Evolutionary conservation across 2,113 vertebrate genomes (phyloP).

Genomic region (Gila orcuttii): DNA sequence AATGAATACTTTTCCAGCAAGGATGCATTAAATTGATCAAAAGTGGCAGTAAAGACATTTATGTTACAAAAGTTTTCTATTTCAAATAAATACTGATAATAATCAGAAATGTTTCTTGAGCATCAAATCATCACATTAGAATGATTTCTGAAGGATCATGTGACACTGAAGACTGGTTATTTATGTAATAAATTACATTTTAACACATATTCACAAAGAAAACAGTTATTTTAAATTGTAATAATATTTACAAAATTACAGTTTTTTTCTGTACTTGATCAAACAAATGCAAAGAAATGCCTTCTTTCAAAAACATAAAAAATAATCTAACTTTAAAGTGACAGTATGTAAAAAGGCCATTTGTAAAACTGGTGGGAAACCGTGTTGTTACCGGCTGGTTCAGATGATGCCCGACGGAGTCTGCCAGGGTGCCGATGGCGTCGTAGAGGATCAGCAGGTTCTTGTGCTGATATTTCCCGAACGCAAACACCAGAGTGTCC

Average conservation of each 20-base stretch:
- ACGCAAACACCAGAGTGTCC: constrained; percentile 94
- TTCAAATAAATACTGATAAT: neutral
- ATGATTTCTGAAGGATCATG: too few species aligned
- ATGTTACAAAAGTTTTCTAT: too few species aligned
- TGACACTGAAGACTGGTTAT: too few species aligned
- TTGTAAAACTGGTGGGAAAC: neutral
- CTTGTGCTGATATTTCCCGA: constrained; percentile 97
- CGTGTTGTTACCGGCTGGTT: constrained; percentile 76
- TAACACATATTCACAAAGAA: neutral
- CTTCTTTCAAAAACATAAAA: neutral
- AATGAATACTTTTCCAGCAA: too few species aligned
- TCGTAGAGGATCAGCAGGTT: constrained; percentile 95
- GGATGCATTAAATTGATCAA: neutral
- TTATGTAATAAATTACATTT: too few species aligned
- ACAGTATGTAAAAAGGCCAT: too few species aligned
- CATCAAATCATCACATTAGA: too few species aligned
- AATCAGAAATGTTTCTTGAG: too few species aligned
- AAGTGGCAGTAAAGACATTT: neutral
- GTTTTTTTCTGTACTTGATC: neutral
- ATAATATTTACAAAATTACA: neutral
- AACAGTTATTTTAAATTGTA: neutral
- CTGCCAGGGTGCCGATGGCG: constrained; percentile 91
- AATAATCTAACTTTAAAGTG: neutral
- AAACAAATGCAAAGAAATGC: neutral
- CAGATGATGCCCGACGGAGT: constrained; percentile 94